Conservation (phyloP, 2,797 vertebrate species). For the Phaenicophaeus curvirostris region DNA sequence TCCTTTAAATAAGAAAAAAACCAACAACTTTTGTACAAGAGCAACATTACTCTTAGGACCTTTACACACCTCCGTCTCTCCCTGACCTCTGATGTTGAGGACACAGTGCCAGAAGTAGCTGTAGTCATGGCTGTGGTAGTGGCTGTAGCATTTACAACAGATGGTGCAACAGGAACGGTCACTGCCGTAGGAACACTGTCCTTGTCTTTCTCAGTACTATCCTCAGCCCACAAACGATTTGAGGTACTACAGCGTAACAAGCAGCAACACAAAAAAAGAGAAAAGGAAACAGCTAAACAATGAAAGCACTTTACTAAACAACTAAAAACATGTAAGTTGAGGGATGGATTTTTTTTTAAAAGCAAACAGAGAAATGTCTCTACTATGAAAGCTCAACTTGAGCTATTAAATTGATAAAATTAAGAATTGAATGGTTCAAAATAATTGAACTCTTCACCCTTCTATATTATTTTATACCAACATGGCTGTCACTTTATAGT, state of each 20-base stretch:
- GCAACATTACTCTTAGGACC: conserved; percentile 62
- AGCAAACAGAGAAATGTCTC: conserved; percentile 57
- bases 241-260: conserved; percentile 82
- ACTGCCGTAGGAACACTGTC: conserved; percentile 92
- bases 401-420: conserved; percentile 51
- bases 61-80: conserved; percentile 95
- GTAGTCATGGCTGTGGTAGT: conserved; percentile 88
- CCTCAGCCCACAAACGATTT: conserved; percentile 97
- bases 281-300: conserved; percentile 85
- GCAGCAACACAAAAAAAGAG: conserved; percentile 84
- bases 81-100: conserved; percentile 88
- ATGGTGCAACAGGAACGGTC: conserved; percentile 94
- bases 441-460: neutral
- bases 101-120: conserved; percentile 87
- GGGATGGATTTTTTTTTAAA: conserved; percentile 77
- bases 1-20: conserved; percentile 13
- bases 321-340: conserved; percentile 74
- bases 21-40: neutral
- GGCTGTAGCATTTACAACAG: conserved; percentile 93
- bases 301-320: conserved; percentile 81
- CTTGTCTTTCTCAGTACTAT: conserved; percentile 92
- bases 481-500: conserved; percentile 47
- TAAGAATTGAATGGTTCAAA: conserved; percentile 51
- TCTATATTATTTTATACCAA: conserved; percentile 23
- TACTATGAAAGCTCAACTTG: conserved; percentile 51